phyloP scores from a whole-genome alignment of 2,888 invertebrate genomes.

The Nomada hirtipes region DNA sequence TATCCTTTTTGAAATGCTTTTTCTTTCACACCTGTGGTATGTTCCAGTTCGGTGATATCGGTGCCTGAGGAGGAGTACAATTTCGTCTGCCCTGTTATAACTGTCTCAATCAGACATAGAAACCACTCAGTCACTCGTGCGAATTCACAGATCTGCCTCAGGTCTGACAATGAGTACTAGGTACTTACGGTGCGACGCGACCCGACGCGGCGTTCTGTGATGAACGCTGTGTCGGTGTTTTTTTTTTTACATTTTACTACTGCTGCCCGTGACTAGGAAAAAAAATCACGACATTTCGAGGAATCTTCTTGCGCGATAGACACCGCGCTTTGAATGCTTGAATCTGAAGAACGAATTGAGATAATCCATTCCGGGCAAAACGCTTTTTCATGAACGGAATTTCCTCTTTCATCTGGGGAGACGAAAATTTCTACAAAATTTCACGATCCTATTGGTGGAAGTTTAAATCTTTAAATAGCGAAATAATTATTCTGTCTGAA shows the following conservation, averaged over 20 bases:
- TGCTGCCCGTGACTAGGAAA: not conserved
- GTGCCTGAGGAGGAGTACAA: not conserved
- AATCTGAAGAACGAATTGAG: not conserved
- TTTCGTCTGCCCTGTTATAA: not conserved
- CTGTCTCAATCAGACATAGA: not conserved
- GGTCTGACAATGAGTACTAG: no score
- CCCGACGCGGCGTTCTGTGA: not conserved
- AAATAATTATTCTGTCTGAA: not conserved
- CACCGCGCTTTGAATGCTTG: not conserved
- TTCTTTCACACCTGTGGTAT: not conserved
- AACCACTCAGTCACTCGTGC: not conserved
- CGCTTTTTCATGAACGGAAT: not conserved
- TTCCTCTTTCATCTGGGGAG: not conserved
- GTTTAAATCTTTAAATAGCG: not conserved
- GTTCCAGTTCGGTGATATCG: not conserved
- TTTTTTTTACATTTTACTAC: not conserved
- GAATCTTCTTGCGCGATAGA: not conserved
- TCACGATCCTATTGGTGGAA: not conserved
- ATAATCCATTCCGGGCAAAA: not conserved
- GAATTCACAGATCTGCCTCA: not conserved
- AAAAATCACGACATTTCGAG: not conserved
- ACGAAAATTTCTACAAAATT: not conserved
- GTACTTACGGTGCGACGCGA: no score
- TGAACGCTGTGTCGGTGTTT: not conserved
- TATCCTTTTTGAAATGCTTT: not conserved